Evolutionary conservation across 2,888 invertebrate genomes (phyloP).

Genomic region (Lithophane socia): DNA sequence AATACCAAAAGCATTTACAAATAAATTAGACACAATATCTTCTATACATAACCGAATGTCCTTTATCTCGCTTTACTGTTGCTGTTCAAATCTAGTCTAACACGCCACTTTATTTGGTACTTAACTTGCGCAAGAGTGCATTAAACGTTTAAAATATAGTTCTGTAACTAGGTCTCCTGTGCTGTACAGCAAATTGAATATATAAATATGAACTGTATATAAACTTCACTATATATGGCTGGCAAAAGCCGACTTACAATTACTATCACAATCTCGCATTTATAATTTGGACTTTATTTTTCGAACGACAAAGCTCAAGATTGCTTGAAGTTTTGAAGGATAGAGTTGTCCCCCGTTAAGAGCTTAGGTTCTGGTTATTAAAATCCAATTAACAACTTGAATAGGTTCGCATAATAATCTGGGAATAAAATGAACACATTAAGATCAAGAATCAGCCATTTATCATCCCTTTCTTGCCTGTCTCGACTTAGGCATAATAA

Average conservation of each 20-base stretch:
- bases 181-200: conserved; percentile 56
- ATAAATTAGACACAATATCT: conserved; percentile 41
- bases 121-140: conserved; percentile 64
- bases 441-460: conserved; percentile 41
- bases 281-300: conserved; percentile 33
- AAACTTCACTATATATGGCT: conserved; percentile 52
- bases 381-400: conserved; percentile 46
- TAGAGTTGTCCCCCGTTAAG: conserved; percentile 40
- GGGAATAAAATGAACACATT: conserved; percentile 47
- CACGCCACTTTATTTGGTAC: conserved; percentile 58
- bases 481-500: conserved; percentile 15
- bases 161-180: conserved; percentile 60
- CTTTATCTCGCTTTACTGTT: conserved; percentile 37
- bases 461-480: conserved; percentile 38
- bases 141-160: conserved; percentile 65
- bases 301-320: conserved; percentile 10
- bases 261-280: conserved; percentile 31
- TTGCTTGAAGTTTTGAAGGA: conserved; percentile 16
- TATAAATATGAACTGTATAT: conserved; percentile 57
- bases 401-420: conserved; percentile 45
- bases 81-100: conserved; percentile 49
- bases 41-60: conserved; percentile 31
- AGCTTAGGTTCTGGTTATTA: conserved; percentile 51
- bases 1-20: conserved; percentile 6
- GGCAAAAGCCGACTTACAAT: conserved; percentile 31